A percentile compares a stretch with the other conserved stretches of the same genome.
Conservation (phyloP, 2,113 vertebrate species). For the Actenoides hombroni region DNA sequence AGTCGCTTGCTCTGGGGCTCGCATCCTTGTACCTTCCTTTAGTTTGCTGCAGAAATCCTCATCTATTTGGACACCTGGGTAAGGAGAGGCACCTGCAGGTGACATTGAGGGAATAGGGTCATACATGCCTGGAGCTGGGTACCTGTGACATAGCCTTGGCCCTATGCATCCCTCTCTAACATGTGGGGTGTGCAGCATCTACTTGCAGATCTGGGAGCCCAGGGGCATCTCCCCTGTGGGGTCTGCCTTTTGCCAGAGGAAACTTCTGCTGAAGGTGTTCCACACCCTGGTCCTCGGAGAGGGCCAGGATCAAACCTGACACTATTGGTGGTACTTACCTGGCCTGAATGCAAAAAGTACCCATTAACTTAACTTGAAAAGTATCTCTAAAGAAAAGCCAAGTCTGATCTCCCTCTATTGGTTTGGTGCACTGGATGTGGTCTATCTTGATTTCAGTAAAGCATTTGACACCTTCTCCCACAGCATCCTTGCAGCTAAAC, state of each 20-base stretch:
- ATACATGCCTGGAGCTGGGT: background rate
- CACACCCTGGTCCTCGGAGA: background rate
- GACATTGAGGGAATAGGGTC: background rate
- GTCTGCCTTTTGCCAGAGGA: background rate
- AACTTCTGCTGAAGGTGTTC: background rate
- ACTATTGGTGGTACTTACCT: background rate
- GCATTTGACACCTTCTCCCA: too few species aligned
- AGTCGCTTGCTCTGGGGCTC: slow-evolving; percentile 86
- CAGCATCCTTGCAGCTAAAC: too few species aligned
- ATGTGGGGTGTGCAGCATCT: background rate
- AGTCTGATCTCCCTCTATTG: background rate
- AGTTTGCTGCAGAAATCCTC: slow-evolving; percentile 93
- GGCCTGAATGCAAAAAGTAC: background rate
- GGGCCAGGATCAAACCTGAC: background rate
- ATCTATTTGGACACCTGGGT: slow-evolving; percentile 91
- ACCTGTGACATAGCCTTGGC: background rate
- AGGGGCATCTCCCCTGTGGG: rapidly evolving
- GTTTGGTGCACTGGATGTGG: background rate
- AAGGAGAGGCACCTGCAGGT: slow-evolving; percentile 87
- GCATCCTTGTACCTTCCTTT: slow-evolving; percentile 91
- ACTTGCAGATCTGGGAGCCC: background rate
- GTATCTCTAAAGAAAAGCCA: background rate
- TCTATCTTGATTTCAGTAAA: too few species aligned
- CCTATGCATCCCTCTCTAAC: background rate
- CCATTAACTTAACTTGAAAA: background rate